Base-by-base conservation (phyloP, 1,140 invertebrate species). In the Xylocopa sonorina region DNA sequence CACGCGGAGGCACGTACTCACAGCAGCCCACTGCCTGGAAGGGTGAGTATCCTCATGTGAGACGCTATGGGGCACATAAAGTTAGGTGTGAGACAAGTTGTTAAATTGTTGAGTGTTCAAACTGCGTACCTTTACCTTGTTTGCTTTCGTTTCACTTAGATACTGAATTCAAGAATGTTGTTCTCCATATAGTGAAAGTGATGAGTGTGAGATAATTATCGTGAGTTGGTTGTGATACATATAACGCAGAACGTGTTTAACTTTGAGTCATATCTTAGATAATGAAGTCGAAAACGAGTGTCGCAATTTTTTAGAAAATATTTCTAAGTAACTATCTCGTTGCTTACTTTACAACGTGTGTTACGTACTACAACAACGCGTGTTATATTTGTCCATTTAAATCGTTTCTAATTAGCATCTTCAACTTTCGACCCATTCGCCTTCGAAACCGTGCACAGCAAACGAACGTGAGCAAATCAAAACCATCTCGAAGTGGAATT, bases 1-100 rank as follows among this genome's bases (percentile, higher is more conserved):
- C 85, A 95, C 93, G 9, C 91, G 93, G 41, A 92, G 89, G 29
- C 94, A 95, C 87, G 81, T 95, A 24, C 87, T 95, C 24, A 95
- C 95, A 16, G 95, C 95, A 0, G 95, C 94, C 6, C 95, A 95
- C 84, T 95, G 95, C 77, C 90, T 95, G 76, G 91, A 93, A 71
- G 92, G 93, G 94, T 95, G 90, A 83, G 86, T 91, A 24, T n/a
- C 7, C 29, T 21, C 21, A 43, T 14, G 21, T 46, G 16, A 62
- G 41, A 32, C 21, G n/a, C 21, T 32, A 16, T 58, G 32, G 9
- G 9, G 38, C 3, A 38, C 3, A 38, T 38, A 38, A 38, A 38
- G 16, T 18, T 21, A 2, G n/a, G 27, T 21, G 6, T 57, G 18
- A 18, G 32, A 29, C 27, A 27, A 55, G 27, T 5, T 32, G 18